These are phyloP conservation scores for Sorex fumeus DNA, from an alignment of 2,113 vertebrate species.

Conservation along the genomic window DNA sequence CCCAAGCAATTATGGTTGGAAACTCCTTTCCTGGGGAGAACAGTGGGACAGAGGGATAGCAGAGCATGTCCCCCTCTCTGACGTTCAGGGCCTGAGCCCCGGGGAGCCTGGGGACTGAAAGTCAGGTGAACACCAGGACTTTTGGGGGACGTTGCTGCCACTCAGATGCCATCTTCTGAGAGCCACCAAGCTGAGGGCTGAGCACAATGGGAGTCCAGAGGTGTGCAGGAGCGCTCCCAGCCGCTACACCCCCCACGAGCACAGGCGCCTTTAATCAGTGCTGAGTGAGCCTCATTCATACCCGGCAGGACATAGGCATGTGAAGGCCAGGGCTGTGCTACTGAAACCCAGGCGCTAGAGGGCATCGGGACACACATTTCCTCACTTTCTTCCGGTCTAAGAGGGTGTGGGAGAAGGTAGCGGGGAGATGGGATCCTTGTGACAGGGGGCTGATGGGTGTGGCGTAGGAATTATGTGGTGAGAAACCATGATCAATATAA, in stretches of 20 bases:
- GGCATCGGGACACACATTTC: background rate
- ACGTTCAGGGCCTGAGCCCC: background rate
- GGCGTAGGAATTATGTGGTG: no score
- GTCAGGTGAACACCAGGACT: background rate
- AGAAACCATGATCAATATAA: no score
- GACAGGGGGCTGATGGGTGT: no score
- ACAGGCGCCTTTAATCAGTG: background rate
- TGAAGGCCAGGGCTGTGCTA: background rate
- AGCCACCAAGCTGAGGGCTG: background rate
- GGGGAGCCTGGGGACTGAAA: background rate
- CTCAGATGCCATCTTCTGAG: background rate
- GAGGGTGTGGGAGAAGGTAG: background rate
- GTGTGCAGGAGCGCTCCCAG: background rate
- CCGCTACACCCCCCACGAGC: fast-evolving
- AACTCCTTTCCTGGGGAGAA: background rate
- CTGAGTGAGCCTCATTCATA: background rate
- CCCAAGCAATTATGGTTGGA: background rate
- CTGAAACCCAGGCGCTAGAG: background rate
- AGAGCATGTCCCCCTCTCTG: background rate
- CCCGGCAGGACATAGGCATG: background rate
- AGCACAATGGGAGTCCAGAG: background rate
- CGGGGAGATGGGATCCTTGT: no score
- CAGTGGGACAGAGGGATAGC: background rate
- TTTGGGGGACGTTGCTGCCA: background rate
- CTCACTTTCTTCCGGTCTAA: background rate